Evolutionary conservation across 2,797 vertebrate genomes (phyloP), one percentile per base, ranked within the genome.

Genomic region (Poecilia velifera): DNA sequence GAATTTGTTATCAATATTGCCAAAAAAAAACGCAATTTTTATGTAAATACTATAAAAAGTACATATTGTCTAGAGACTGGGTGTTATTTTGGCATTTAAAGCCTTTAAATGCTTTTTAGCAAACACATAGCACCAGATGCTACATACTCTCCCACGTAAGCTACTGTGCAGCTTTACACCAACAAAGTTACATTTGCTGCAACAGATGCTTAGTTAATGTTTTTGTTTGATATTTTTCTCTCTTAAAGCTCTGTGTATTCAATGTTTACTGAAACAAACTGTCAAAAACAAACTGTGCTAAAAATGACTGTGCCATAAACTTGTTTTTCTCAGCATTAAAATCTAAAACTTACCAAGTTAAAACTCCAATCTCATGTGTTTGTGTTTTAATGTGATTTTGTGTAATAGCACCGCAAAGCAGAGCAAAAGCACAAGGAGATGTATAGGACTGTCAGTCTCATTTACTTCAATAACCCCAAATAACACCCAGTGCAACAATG

Each of bases 71-170:
- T 73, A 22, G 82, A 83, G 45, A 82, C 82, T 81, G 51, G 57
- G 78, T 83, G 41, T 43, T 83, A 84, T 89, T 88, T 87, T 89
- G 80, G 86, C 85, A 81, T 80, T 73, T 62, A 62, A 86, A 85
- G 87, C 85, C 89, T 92, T 89, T 81, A 87, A 92, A 91, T 77
- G 70, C 81, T 84, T 81, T 92, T 86, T 55, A 76, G 81, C 64
- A 80, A 82, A 81, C 82, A 87, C 78, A 90, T 78, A 90, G 90
- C 91, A 89, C 87, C 90, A 91, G 91, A 93, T 92, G 93, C 88
- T 92, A 88, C 88, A 90, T 86, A 92, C 86, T 83, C 90, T 89
- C 86, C 80, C 77, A 86, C 86, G 74, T 10, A 74, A 84, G 80
- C 77, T 84, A 71, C 83, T 82, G 84, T 87, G 86, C 79, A 76